Base-by-base conservation (phyloP, 2,888 invertebrate genomes). In the Scaptomyza parva region DNA sequence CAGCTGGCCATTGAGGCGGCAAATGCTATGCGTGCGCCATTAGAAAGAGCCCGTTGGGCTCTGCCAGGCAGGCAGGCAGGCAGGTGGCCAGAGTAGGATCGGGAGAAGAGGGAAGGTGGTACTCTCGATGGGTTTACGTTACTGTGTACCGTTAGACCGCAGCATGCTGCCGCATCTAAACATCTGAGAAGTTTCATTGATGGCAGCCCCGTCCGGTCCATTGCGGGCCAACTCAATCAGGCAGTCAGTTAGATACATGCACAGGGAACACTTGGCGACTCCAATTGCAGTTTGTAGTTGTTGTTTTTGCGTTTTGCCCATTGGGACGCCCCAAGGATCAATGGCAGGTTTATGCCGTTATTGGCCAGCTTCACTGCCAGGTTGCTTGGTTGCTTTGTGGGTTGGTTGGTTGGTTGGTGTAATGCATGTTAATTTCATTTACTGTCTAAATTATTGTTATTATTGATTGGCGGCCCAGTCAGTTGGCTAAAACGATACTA, bases 391-490 rank as follows among this genome's bases (percentile, higher is more conserved):
- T n/a, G n/a, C n/a, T n/a, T n/a, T n/a, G n/a, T n/a, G n/a, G n/a
- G n/a, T n/a, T n/a, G n/a, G n/a, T n/a, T n/a, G n/a, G n/a, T n/a
- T n/a, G n/a, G 65, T 66, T 75, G 64, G 60, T 82, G 68, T 70
- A 73, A 75, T 88, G 83, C 78, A 86, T 86, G 87, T 78, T 86
- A 84, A 86, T 86, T 88, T 79, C 73, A 86, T 86, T 86, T 84
- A 75, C 81, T 48, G 53, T 58, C 70, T 69, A 81, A 81, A 87
- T 87, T 79, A 88, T 86, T 80, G 76, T 86, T 76, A 84, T 84
- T 88, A 88, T 84, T 86, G 66, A 88, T 81, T 86, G 62, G 52
- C 51, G n/a, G n/a, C n/a, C n/a, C n/a, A n/a, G n/a, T n/a, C 59
- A 33, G 51, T 51, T 52, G 22, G 24, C 40, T 33, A 47, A 17